These are phyloP conservation scores for Pleuronectes platessa DNA, from an alignment of 2,113 vertebrate genomes.

Conservation along the genomic window DNA sequence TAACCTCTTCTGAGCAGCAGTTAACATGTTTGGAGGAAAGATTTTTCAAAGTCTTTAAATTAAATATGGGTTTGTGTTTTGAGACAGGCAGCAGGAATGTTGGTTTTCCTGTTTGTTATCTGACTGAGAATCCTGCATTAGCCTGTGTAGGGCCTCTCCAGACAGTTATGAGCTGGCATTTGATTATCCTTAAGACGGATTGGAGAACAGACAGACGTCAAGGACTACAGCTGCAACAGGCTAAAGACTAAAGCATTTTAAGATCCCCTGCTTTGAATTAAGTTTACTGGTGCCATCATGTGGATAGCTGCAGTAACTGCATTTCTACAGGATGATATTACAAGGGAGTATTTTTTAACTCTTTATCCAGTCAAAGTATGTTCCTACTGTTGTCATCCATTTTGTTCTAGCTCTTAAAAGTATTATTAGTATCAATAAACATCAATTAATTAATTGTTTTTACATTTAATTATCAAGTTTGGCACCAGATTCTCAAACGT, in stretches of 20 bases:
- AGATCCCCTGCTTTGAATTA: not conserved
- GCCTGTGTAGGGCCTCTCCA: conserved; percentile 26
- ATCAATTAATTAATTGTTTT: not conserved
- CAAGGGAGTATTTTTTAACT: not conserved
- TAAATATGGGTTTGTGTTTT: not conserved
- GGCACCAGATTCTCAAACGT: not conserved
- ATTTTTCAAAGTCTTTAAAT: not conserved
- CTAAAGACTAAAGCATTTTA: conserved; percentile 44
- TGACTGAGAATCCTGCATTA: conserved; percentile 11
- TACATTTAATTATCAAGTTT: not conserved
- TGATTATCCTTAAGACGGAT: conserved; percentile 58
- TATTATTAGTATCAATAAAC: not conserved
- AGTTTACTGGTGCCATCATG: conserved; percentile 56
- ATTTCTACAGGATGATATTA: not conserved
- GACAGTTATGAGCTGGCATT: conserved; percentile 57
- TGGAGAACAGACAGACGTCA: conserved; percentile 40
- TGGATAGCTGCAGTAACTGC: conserved; percentile 45
- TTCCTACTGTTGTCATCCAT: not conserved
- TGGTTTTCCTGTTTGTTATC: not conserved
- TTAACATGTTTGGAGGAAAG: no score
- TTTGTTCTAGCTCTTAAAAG: not conserved
- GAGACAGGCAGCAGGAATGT: not conserved
- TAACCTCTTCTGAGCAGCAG: conserved; percentile 20
- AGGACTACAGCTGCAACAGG: conserved; percentile 39
- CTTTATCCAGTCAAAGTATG: not conserved